phyloP scores from a whole-genome alignment of 2,888 invertebrate genomes.

The Alloplasta piceator region DNA sequence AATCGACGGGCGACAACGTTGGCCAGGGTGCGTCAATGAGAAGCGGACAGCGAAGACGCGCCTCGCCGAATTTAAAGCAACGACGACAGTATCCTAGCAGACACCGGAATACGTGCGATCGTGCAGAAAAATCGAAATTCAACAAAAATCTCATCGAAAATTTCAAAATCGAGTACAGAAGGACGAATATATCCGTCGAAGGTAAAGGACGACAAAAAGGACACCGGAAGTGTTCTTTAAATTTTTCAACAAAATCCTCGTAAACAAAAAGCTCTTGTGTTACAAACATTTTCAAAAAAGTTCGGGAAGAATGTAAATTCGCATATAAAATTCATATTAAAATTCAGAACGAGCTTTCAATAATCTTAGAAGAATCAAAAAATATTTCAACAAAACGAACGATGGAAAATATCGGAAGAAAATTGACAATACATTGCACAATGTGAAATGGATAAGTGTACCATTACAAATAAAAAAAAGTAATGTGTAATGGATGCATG shows the following conservation, averaged over 20 bases:
- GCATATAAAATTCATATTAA: too few species aligned
- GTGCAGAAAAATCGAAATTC: conserved; percentile 90
- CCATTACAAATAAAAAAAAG: too few species aligned
- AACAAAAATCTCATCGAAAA: conserved; percentile 93
- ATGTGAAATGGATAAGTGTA: too few species aligned
- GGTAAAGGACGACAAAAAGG: conserved; percentile 65
- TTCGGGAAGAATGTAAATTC: background rate
- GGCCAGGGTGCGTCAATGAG: conserved; percentile 66
- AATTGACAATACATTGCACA: too few species aligned
- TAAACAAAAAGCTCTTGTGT: conserved; percentile 15
- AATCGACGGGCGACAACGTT: conserved; percentile 4
- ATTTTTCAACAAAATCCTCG: background rate
- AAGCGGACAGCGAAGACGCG: conserved; percentile 75
- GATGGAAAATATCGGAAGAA: too few species aligned
- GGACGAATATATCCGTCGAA: conserved; percentile 78
- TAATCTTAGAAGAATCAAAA: too few species aligned
- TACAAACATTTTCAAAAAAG: too few species aligned
- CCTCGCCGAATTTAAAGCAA: conserved; percentile 76
- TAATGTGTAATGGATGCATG: too few species aligned
- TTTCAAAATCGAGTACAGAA: conserved; percentile 91
- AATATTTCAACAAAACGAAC: too few species aligned
- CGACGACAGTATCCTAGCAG: conserved; percentile 76
- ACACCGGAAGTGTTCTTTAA: background rate
- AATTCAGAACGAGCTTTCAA: too few species aligned
- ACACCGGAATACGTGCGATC: conserved; percentile 86